Conservation (phyloP, 2,113 vertebrate species). For the Tonatia bakeri region DNA sequence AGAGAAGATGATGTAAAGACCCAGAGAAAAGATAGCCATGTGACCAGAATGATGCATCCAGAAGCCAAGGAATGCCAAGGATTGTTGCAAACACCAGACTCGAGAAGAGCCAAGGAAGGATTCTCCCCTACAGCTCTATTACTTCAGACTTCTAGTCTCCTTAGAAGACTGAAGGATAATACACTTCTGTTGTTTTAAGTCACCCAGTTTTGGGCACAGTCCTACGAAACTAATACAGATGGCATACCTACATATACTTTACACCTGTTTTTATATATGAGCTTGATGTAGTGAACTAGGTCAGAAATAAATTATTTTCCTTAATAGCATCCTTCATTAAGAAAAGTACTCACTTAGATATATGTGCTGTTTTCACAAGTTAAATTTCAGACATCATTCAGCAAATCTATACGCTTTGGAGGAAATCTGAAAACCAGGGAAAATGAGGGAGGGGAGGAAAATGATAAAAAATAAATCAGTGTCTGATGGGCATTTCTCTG, state of each 20-base stretch:
- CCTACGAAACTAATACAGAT: neutral
- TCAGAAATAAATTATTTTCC: neutral
- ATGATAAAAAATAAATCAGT: neutral
- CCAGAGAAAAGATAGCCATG: neutral
- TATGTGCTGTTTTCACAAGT: neutral
- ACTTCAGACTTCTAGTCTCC: neutral
- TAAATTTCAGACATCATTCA: conserved; percentile 27
- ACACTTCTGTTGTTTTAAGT: neutral
- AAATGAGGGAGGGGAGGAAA: neutral
- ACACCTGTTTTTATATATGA: neutral
- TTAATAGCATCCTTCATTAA: neutral
- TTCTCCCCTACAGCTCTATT: neutral
- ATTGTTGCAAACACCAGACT: neutral
- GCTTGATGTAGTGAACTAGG: neutral
- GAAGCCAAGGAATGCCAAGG: neutral
- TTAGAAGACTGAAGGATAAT: neutral
- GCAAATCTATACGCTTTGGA: neutral
- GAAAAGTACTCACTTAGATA: neutral
- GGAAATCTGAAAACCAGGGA: neutral
- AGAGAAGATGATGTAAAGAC: neutral
- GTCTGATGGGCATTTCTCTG: neutral
- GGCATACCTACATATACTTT: neutral
- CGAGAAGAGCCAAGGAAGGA: neutral
- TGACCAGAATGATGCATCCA: neutral
- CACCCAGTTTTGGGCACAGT: neutral